Base-by-base conservation (phyloP, 2,888 invertebrate genomes). In the Thelaira solivaga region DNA sequence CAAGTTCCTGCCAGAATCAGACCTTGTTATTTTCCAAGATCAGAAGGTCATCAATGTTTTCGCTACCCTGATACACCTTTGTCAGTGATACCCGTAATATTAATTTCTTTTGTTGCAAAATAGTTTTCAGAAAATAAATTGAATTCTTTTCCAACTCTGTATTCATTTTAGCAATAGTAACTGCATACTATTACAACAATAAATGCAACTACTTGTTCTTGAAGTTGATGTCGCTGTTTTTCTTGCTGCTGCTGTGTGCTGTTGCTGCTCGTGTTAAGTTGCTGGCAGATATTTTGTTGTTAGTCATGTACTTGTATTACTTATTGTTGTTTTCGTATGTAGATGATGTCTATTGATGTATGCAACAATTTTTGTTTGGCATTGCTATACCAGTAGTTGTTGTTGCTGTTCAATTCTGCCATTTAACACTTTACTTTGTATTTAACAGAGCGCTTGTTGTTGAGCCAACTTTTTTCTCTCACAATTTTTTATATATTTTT, bases 381-480 rank as follows among this genome's bases (percentile, higher is more conserved):
- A 39, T 16, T 13, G 16, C 34, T 61, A 29, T 26, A 26, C 1
- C 31, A 34, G 31, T 26, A 20, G n/a, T 36, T 67, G 49, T 61
- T 71, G 45, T 57, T 72, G 13, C 36, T 53, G 26, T 64, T 74
- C 64, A 57, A 69, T 65, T 73, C 65, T 67, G 53, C 47, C 53
- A 71, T 72, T 76, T 76, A 72, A 72, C 71, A 71, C 71, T 72
- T 72, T 31, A 72, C 49, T 69, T 76, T 69, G 55, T 69, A 43
- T 43, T 49, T 18, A 59, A 7, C 49, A 43, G 43, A 71, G 51
- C 51, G 41, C 20, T 43, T 57, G 49, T 76, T 77, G 43, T 57
- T 61, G 57, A 43, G 34, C 47, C 47, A 62, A 36, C 29, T 2
- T 13, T 39, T 24, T 39, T 55, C 39, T 18, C 10, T 24, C 7